Evolutionary conservation across 2,888 invertebrate genomes (phyloP).

Genomic region (Drosophila meridionalis): DNA sequence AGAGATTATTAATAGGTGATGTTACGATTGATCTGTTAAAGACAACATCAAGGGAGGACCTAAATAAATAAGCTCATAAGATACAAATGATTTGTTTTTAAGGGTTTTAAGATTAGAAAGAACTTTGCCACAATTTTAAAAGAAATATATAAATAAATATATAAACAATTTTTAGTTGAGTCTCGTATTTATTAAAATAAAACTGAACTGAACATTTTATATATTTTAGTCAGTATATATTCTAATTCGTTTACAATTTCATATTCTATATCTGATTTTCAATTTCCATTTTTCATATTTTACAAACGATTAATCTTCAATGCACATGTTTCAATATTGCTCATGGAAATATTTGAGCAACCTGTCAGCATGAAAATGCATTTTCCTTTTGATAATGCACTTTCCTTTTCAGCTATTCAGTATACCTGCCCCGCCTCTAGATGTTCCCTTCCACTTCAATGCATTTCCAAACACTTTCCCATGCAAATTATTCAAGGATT

Average conservation of each 20-base stretch:
- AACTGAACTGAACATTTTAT: not conserved
- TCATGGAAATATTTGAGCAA: conserved; percentile 19
- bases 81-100: no score
- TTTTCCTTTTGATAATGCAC: conserved; percentile 54
- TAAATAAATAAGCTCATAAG: no score
- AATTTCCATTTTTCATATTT: not conserved
- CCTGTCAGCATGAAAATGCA: conserved; percentile 59
- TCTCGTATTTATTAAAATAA: not conserved
- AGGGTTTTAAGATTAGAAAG: no score
- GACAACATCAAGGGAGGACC: no score
- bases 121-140: no score
- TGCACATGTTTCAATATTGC: not conserved
- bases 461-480: conserved; percentile 71
- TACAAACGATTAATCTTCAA: not conserved
- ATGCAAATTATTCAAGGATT: conserved; percentile 74
- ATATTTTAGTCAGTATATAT: not conserved
- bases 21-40: no score
- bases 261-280: not conserved
- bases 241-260: not conserved
- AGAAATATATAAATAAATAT: no score
- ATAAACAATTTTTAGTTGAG: not conserved
- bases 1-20: no score
- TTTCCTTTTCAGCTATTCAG: conserved; percentile 39
- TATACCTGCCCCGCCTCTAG: not conserved
- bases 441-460: conserved; percentile 14